Evolutionary conservation across 2,888 invertebrate genomes (phyloP).

Genomic region (Aphodius sticticus): DNA sequence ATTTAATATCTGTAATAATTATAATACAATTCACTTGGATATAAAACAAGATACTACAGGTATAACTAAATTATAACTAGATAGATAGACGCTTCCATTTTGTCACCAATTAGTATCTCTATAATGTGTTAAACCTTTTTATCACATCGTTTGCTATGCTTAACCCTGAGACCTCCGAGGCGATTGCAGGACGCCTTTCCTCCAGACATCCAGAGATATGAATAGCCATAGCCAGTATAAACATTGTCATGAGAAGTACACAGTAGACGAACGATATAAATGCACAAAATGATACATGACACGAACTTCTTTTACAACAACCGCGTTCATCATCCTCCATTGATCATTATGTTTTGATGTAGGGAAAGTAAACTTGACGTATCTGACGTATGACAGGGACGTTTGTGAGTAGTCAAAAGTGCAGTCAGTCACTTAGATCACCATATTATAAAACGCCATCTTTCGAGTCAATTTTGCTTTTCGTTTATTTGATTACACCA

Average conservation of each 20-base stretch:
- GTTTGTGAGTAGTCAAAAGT: not conserved
- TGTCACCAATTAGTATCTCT: not conserved
- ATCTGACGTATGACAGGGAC: not conserved
- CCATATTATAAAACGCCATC: too few species aligned
- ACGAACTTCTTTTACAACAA: not conserved
- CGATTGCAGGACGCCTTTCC: not conserved
- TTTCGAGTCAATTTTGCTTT: too few species aligned
- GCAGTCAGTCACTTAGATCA: too few species aligned
- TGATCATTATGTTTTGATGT: not conserved
- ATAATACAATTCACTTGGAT: not conserved
- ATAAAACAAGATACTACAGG: not conserved
- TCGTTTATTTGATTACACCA: too few species aligned
- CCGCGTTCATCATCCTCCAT: not conserved
- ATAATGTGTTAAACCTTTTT: not conserved
- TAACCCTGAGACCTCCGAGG: not conserved
- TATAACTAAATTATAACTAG: not conserved
- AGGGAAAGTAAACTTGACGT: not conserved
- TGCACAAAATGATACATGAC: not conserved
- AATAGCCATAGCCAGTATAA: not conserved
- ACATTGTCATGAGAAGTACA: not conserved
- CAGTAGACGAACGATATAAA: not conserved
- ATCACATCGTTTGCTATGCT: not conserved
- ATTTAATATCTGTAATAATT: too few species aligned
- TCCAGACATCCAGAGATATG: not conserved
- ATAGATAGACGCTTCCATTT: not conserved